Conservation (phyloP, 2,113 vertebrate genomes). For the Perca schrenkii region DNA sequence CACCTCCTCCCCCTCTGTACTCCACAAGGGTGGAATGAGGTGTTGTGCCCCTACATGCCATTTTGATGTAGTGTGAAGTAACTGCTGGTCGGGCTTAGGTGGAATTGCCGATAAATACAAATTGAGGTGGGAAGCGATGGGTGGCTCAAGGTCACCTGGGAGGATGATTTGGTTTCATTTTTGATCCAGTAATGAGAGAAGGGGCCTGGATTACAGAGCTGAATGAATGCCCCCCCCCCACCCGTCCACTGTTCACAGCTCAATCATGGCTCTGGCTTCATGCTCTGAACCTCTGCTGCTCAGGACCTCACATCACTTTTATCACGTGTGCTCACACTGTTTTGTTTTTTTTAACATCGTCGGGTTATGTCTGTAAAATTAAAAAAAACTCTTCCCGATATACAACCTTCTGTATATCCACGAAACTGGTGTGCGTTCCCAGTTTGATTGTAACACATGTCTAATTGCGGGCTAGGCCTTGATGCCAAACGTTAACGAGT, state of each 20-base stretch:
- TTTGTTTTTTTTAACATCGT: not conserved
- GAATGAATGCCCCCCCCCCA: conserved; percentile 26
- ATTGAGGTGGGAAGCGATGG: conserved; percentile 43
- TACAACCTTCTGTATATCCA: not conserved
- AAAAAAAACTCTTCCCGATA: not conserved
- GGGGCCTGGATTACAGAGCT: conserved; percentile 48
- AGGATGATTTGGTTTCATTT: conserved; percentile 71
- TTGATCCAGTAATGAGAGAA: conserved; percentile 75
- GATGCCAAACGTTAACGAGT: not conserved
- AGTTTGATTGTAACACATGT: not conserved
- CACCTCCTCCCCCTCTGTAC: conserved; percentile 2
- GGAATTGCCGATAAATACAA: conserved; percentile 68
- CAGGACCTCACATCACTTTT: conserved; percentile 11
- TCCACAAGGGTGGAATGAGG: conserved; percentile 26
- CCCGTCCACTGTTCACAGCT: conserved; percentile 25
- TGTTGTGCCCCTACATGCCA: conserved; percentile 56
- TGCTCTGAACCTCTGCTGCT: conserved; percentile 7
- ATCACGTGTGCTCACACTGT: not conserved
- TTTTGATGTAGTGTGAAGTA: conserved; percentile 79
- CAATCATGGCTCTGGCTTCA: conserved; percentile 35
- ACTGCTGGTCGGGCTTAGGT: conserved; percentile 53
- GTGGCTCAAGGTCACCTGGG: conserved; percentile 71
- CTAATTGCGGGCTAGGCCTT: not conserved
- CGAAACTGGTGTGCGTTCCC: not conserved
- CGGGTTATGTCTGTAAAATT: conserved; percentile 1